Evolutionary conservation across 2,888 invertebrate genomes (phyloP), one percentile per base, ranked within the genome.

Genomic region (Meliscaeva auricollis): DNA sequence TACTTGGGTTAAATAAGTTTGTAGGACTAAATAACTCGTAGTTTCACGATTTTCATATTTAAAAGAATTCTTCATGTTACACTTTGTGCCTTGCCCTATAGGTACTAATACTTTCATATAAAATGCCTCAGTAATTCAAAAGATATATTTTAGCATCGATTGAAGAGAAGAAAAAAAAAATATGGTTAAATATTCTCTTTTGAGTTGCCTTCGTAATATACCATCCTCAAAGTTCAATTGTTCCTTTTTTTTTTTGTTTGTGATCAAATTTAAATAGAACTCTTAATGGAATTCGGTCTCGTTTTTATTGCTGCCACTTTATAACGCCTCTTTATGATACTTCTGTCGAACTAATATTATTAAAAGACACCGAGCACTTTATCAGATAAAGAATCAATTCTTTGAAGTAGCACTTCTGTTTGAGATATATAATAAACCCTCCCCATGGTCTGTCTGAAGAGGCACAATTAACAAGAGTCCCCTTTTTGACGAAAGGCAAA

Each of bases 331-430:
- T 22, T 26, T 32, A 15, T 70, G 77, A 46, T 64, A 56, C 66
- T 73, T 46, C 58, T 81, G 17, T 13, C 64, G 32, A 50, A 66
- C 58, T 81, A 76, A 76, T 81, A 52, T 50, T 72, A 64, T 81
- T 81, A 81, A 81, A 76, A 70, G 76, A 70, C 76, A 64, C 58
- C 64, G 58, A 81, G 76, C 81, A 72, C 81, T 81, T 76, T 80
- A 69, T 79, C 58, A 64, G 70, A 76, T 81, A 81, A 76, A 76
- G 70, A 76, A 81, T 64, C 76, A 76, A 81, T 76, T 81, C 76
- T 70, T 75, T 75, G 69, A 80, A 80, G 75, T 75, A 75, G 48
- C 75, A 75, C 80, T 80, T 74, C 60, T 30, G 44, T 17, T 13
- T 68, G 50, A 68, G 32, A 70, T 58, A 66, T 48, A 17, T 17